Percentiles rank a stretch among this genome's conserved stretches.
phyloP scores from a whole-genome alignment of 2,113 vertebrate genomes.

The Urocynchramus pylzowi region DNA sequence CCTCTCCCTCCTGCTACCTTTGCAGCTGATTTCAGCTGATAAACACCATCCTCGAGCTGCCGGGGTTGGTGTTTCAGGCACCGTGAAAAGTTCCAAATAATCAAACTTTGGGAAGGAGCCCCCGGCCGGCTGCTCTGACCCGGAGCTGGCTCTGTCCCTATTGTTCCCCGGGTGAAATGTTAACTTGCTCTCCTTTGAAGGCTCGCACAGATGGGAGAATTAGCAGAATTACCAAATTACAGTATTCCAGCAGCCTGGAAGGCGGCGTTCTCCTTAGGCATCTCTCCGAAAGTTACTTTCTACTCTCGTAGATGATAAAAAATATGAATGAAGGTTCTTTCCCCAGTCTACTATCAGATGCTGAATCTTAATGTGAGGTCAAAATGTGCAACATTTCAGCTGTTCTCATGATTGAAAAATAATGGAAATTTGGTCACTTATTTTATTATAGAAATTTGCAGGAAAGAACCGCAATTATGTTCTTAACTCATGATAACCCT shows the following conservation, averaged over 20 bases:
- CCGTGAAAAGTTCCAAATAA: neutral
- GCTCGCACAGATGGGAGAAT: neutral
- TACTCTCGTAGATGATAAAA: neutral
- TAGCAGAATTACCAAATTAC: neutral
- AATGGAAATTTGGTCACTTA: neutral
- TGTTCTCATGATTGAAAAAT: neutral
- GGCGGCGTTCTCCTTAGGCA: neutral
- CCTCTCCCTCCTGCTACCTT: neutral
- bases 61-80: neutral
- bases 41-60: neutral
- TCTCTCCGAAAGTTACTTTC: neutral
- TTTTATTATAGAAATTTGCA: neutral
- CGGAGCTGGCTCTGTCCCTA: neutral
- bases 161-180: constrained; percentile 7
- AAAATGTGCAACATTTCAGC: neutral
- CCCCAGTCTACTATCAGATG: neutral
- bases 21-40: neutral
- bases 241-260: neutral
- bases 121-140: neutral
- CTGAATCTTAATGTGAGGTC: neutral
- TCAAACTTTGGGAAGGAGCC: neutral
- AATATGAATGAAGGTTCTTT: neutral
- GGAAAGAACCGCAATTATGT: neutral
- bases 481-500: neutral
- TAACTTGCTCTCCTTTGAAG: neutral